phyloP scores from a whole-genome alignment of 2,888 invertebrate genomes.

The Andrena fulva region DNA sequence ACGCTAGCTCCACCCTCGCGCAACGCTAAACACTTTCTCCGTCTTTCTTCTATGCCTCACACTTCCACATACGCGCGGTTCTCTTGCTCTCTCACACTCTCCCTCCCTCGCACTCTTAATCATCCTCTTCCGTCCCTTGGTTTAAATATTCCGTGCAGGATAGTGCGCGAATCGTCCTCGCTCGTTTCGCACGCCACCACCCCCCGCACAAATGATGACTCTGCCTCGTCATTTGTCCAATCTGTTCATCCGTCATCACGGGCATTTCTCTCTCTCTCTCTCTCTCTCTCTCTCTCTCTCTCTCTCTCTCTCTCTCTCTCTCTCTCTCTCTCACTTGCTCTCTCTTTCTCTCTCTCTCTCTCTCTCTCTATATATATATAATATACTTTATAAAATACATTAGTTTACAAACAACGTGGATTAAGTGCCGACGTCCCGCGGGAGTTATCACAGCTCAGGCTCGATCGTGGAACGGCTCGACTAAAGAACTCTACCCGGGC shows the following conservation, averaged over 20 bases:
- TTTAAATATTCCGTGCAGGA: slow-evolving; percentile 28
- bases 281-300: slow-evolving; percentile 59
- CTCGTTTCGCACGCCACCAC: slow-evolving; percentile 24
- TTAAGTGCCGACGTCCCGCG: slow-evolving; percentile 80
- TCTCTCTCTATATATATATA: slow-evolving; percentile 53
- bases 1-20: slow-evolving; percentile 58
- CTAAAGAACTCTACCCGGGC: slow-evolving; percentile 50
- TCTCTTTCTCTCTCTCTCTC: slow-evolving; percentile 54
- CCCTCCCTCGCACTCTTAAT: slow-evolving; percentile 19
- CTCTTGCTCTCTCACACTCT: slow-evolving; percentile 31
- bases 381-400: slow-evolving; percentile 82
- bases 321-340: slow-evolving; percentile 59
- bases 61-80: slow-evolving; percentile 25
- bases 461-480: slow-evolving; percentile 67
- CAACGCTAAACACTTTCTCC: slow-evolving; percentile 18
- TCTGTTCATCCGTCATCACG: slow-evolving; percentile 11
- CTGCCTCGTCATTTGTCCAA: slow-evolving; percentile 16
- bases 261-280: slow-evolving; percentile 50
- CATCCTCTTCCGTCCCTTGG: slow-evolving; percentile 14
- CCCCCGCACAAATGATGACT: slow-evolving; percentile 24
- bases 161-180: slow-evolving; percentile 15
- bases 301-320: slow-evolving; percentile 52
- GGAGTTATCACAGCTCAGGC: slow-evolving; percentile 69
- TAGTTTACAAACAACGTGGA: slow-evolving; percentile 82
- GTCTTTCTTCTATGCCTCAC: slow-evolving; percentile 13